Conservation (phyloP, 2,888 invertebrate species). For the Norana najaformis region DNA sequence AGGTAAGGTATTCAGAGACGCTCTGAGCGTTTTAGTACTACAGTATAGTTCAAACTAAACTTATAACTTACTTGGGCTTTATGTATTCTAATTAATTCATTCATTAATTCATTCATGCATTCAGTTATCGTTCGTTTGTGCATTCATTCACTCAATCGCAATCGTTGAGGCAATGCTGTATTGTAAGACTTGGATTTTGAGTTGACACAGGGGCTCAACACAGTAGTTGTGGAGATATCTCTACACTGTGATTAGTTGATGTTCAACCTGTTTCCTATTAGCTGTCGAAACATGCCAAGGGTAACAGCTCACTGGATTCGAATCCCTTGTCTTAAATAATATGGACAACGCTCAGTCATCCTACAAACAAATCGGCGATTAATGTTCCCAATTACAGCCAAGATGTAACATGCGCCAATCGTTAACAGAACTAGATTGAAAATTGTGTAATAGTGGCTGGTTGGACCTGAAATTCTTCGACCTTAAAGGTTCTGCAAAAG, state of each 20-base stretch:
- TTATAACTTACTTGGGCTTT: background rate
- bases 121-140: background rate
- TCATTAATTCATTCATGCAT: no score
- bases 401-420: no score
- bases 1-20: background rate
- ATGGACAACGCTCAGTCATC: no score
- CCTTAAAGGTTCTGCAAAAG: no score
- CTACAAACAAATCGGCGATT: no score
- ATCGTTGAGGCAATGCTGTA: background rate
- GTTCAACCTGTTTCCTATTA: background rate
- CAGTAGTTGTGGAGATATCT: background rate
- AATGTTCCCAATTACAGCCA: no score
- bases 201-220: background rate
- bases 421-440: no score
- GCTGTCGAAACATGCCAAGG: conserved; percentile 2
- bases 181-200: background rate
- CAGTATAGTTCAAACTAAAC: no score
- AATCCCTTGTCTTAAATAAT: background rate
- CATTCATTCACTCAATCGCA: background rate
- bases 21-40: background rate
- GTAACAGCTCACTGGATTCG: background rate
- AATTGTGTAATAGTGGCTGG: no score
- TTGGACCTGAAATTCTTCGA: no score
- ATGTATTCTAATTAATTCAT: background rate
- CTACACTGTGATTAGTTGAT: background rate